Evolutionary conservation across 2,113 vertebrate species (phyloP).

Genomic region (Ictidomys tridecemlineatus): DNA sequence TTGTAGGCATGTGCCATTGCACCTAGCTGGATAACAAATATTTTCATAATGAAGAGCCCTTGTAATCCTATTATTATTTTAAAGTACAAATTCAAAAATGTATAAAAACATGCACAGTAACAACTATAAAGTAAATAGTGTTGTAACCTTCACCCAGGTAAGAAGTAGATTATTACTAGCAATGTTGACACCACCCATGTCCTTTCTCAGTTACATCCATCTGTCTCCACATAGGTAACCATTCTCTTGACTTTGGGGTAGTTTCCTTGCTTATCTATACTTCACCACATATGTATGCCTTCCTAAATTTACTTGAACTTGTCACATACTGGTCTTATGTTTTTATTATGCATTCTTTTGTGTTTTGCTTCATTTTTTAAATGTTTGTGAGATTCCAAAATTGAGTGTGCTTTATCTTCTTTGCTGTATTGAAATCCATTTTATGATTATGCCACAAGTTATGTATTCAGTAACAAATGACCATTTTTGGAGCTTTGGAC

Average conservation of each 20-base stretch:
- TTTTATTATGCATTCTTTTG: not conserved
- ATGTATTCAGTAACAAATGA: not conserved
- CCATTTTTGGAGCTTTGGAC: slow-evolving; percentile 15
- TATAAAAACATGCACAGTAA: not conserved
- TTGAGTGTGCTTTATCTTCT: slow-evolving; percentile 22
- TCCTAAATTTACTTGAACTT: slow-evolving; percentile 42
- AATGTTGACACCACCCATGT: too few species aligned
- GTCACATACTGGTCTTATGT: not conserved
- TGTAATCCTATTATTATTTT: not conserved
- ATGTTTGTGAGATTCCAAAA: slow-evolving; percentile 7
- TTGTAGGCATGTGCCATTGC: too few species aligned
- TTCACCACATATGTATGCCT: not conserved
- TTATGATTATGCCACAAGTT: not conserved
- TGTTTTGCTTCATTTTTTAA: slow-evolving; percentile 11
- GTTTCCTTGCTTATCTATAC: slow-evolving; percentile 1
- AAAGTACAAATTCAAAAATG: not conserved
- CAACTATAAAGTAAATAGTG: not conserved
- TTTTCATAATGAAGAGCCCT: not conserved
- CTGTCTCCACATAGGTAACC: not conserved
- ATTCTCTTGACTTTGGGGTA: not conserved
- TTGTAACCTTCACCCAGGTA: not conserved
- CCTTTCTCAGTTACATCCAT: too few species aligned
- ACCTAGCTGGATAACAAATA: not conserved
- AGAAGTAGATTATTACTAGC: not conserved
- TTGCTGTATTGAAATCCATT: slow-evolving; percentile 6